phyloP scores from a whole-genome alignment of 2,797 vertebrate genomes.

The Gambelia wislizenii region DNA sequence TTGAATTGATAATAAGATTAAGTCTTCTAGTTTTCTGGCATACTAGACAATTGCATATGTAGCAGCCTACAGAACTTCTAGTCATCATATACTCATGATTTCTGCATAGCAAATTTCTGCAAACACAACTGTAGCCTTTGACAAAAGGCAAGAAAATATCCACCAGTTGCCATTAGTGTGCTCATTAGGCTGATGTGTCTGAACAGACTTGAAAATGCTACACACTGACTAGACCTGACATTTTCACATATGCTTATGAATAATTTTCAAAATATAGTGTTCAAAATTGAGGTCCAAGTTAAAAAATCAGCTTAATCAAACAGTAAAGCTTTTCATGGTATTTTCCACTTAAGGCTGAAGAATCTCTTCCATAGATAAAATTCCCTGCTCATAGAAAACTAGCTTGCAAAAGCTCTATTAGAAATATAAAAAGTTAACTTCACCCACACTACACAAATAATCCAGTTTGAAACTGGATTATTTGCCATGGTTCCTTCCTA shows the following conservation, averaged over 20 bases:
- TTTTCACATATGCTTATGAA: slow-evolving; percentile 1
- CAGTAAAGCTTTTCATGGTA: background rate
- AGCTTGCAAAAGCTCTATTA: background rate
- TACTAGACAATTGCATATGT: background rate
- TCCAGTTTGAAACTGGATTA: too few relatives aligned
- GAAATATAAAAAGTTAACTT: background rate
- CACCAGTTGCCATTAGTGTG: background rate
- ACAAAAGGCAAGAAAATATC: background rate
- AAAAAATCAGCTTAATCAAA: background rate
- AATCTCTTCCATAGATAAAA: background rate
- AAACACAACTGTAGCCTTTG: background rate
- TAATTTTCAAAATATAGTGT: background rate
- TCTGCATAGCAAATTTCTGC: background rate
- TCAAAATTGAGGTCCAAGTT: background rate
- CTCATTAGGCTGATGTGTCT: slow-evolving; percentile 7
- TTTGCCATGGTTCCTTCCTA: too few relatives aligned
- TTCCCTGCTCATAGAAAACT: background rate
- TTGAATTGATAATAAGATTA: background rate
- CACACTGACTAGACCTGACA: background rate
- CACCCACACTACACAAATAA: too few relatives aligned
- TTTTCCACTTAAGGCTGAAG: background rate
- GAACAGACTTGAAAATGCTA: background rate
- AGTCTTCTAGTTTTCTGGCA: background rate
- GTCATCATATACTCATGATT: background rate
- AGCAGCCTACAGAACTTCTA: background rate